Conservation (phyloP, 2,888 invertebrate species). For the Nymphalis urticae region DNA sequence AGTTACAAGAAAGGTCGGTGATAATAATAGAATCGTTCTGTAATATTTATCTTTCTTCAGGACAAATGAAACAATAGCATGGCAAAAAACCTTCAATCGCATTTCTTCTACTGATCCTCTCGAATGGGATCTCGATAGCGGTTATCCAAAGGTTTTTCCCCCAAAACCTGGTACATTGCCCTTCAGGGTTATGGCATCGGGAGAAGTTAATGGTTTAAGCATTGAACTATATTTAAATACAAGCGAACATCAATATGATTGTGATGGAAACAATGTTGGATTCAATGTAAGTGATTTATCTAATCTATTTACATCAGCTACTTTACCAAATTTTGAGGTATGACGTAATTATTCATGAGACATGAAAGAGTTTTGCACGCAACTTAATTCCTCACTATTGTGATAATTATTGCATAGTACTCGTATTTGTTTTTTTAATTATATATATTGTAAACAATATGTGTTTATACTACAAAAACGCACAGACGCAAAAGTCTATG, state of each 20-base stretch:
- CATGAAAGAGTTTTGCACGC: too few species aligned
- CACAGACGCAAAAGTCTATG: too few species aligned
- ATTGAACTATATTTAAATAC: constrained; percentile 70
- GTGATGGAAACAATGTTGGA: constrained; percentile 71
- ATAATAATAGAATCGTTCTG: too few species aligned
- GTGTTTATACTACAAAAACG: too few species aligned
- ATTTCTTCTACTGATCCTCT: constrained; percentile 46
- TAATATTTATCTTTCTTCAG: constrained; percentile 42
- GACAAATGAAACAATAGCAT: constrained; percentile 62
- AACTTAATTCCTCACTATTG: too few species aligned
- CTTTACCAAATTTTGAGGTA: too few species aligned
- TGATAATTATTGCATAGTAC: too few species aligned
- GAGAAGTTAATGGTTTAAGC: constrained; percentile 67
- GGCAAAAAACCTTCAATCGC: constrained; percentile 61
- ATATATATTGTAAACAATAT: too few species aligned
- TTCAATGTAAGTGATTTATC: constrained; percentile 62
- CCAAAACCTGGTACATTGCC: constrained; percentile 58
- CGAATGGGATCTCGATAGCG: constrained; percentile 65
- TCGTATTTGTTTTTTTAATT: too few species aligned
- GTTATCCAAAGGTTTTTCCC: constrained; percentile 68
- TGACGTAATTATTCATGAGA: too few species aligned
- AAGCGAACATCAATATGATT: constrained; percentile 68
- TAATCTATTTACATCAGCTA: too few species aligned
- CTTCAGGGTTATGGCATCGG: constrained; percentile 67
- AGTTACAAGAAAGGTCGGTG: too few species aligned